Evolutionary conservation across 2,113 vertebrate genomes (phyloP), one percentile per base, ranked within the genome.

Genomic region (Varanus salvator): DNA sequence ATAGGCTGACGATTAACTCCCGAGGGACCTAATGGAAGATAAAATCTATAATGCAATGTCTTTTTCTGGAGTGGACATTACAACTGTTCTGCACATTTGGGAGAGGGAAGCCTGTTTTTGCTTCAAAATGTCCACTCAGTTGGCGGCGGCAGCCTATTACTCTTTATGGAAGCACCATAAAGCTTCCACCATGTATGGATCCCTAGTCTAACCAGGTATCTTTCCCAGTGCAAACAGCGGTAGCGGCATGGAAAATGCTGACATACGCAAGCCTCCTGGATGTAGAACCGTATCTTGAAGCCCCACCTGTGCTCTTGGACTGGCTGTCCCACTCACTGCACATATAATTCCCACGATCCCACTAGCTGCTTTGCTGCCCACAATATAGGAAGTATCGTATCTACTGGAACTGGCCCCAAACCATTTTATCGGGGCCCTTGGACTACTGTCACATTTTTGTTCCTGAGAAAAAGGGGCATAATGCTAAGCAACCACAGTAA

Each of bases 141-240:
- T 25, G 84, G 34, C 31, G 38, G 23, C 14, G n/a, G 50, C 52
- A 86, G 31, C 84, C n/a, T 23, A 34, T 57, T 8, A 74, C 15
- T 48, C 11, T 21, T 74, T 48, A 72, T 8, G 15, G 12, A 48
- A 34, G 23, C 74, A 69, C 38, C 31, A 12, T 44, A 44, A 44
- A 44, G 2, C 38, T 1, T 44, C 38, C 38, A 44, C 38, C 38
- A 44, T 44, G 1, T 44, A 44, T 44, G 38, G 38, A 44, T 44
- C 23, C 6, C 72, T 69, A n/a, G 34, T 44, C 34, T 48, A 60
- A 48, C 54, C 21, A 48, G 52, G 38, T 84, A 50, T 44, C 23
- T 87, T 27, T 64, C 31, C 8, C 1, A 0, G 0, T 54, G 76
- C 25, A 89, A 34, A 50, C 9, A 68, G 29, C 29, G 44, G 17